A percentile compares a stretch with the other conserved stretches of the same genome.
phyloP scores from a whole-genome alignment of 2,113 vertebrate genomes.

The Spheniscus mendiculus region DNA sequence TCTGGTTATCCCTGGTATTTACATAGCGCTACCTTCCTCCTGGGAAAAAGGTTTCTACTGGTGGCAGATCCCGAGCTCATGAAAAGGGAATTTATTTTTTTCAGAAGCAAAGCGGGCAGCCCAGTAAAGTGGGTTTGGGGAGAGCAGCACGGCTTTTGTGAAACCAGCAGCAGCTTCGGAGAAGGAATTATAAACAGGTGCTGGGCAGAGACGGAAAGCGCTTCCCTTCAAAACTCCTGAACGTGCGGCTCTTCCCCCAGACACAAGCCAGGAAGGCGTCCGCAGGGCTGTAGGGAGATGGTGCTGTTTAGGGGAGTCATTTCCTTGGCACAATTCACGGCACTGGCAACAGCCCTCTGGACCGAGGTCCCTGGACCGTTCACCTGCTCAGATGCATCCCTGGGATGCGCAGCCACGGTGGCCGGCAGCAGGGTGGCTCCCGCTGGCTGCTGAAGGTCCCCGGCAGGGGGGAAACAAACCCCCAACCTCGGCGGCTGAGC shows the following conservation, averaged over 20 bases:
- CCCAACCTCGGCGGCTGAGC: not conserved
- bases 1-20: not conserved
- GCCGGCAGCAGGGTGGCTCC: not conserved
- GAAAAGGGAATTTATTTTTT: not conserved
- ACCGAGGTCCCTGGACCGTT: not conserved
- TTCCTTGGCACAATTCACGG: not conserved
- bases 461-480: not conserved
- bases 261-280: not conserved
- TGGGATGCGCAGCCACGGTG: rapidly evolving
- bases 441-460: not conserved
- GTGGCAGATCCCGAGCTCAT: not conserved
- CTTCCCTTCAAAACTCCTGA: not conserved
- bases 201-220: not conserved
- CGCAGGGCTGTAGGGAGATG: not conserved
- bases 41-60: not conserved
- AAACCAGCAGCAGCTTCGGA: not conserved
- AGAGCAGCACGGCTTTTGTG: not conserved
- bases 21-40: not conserved
- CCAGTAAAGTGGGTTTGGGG: not conserved
- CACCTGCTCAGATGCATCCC: not conserved
- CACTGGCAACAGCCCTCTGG: not conserved
- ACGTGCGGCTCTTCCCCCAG: not conserved
- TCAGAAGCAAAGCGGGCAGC: not conserved
- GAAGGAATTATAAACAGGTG: not conserved
- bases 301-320: not conserved